Conservation (phyloP, 2,113 vertebrate species). For the Semnornis frantzii region DNA sequence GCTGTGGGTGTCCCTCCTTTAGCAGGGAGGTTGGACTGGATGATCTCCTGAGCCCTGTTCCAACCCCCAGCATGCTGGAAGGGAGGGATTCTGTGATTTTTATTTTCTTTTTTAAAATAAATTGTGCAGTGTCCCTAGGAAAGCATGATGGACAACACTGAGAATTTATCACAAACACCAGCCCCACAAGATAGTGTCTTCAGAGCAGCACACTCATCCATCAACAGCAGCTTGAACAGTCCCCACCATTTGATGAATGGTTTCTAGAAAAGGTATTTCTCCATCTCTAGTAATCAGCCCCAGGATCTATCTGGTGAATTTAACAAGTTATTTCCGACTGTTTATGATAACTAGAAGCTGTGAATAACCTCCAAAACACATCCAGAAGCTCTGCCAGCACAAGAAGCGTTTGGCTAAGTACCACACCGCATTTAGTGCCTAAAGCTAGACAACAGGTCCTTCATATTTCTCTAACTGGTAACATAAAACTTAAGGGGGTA, state of each 20-base stretch:
- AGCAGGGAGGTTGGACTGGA: too few relatives aligned
- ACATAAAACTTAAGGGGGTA: not conserved
- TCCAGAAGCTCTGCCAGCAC: not conserved
- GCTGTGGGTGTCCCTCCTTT: too few relatives aligned
- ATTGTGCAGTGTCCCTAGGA: not conserved
- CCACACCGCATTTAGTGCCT: slow-evolving; percentile 1
- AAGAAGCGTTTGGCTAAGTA: not conserved
- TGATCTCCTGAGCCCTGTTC: too few relatives aligned
- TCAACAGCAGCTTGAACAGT: not conserved
- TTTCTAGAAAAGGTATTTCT: not conserved
- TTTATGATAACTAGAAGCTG: not conserved
- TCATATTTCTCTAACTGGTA: not conserved
- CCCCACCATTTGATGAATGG: not conserved
- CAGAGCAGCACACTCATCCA: not conserved
- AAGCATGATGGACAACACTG: not conserved
- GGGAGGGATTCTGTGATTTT: too few relatives aligned
- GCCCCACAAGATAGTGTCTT: not conserved
- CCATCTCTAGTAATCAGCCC: not conserved
- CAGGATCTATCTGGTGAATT: not conserved
- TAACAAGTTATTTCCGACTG: not conserved
- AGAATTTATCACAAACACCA: not conserved
- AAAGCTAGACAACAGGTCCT: not conserved
- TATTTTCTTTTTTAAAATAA: not conserved
- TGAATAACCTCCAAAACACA: slow-evolving; percentile 14
- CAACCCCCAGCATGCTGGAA: too few relatives aligned